Base-by-base conservation (phyloP, 2,113 vertebrate species). In the Ictidomys tridecemlineatus region DNA sequence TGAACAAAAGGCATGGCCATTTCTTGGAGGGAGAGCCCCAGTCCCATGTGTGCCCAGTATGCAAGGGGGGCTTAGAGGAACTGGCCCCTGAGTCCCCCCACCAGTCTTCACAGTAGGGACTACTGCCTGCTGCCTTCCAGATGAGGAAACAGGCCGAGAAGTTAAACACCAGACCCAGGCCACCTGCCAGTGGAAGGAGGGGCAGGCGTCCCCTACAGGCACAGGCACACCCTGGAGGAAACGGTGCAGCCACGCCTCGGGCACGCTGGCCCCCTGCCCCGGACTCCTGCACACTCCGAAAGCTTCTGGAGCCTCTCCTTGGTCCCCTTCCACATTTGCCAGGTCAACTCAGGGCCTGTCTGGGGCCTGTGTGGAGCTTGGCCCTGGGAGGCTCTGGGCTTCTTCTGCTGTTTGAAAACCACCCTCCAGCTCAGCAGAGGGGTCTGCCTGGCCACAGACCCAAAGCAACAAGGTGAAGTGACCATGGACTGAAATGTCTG, bases 331-430 rank as follows among this genome's bases (percentile, higher is more conserved):
- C 12, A 6, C 7, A 7, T 89, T 22, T 89, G 86, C 7, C 56
- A 45, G 18, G 13, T n/a, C 22, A n/a, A 4, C 0, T n/a, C 20
- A 45, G 61, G 22, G 30, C 17, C 56, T 6, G 3, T 2, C 20
- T n/a, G 32, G 12, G 53, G 32, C 20, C 18, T 1, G 53, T 13
- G 20, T 39, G n/a, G 17, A 58, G 85, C 26, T 87, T 14, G 37
- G 16, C 69, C n/a, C 32, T 16, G 51, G 42, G n/a, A 73, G n/a
- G 4, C 18, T 24, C 51, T 17, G 5, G 69, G 14, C 14, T 8
- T 7, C 61, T 72, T 24, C 20, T 3, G 13, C 0, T 18, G 18
- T 69, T 69, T n/a, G 72, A 56, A 67, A 78, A 69, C 6, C 42
- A 4, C 39, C 82, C 48, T 51, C 48, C 48, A 51, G 7, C 45